Evolutionary conservation across 2,797 vertebrate genomes (phyloP).

Genomic region (Hemibagrus guttatus): DNA sequence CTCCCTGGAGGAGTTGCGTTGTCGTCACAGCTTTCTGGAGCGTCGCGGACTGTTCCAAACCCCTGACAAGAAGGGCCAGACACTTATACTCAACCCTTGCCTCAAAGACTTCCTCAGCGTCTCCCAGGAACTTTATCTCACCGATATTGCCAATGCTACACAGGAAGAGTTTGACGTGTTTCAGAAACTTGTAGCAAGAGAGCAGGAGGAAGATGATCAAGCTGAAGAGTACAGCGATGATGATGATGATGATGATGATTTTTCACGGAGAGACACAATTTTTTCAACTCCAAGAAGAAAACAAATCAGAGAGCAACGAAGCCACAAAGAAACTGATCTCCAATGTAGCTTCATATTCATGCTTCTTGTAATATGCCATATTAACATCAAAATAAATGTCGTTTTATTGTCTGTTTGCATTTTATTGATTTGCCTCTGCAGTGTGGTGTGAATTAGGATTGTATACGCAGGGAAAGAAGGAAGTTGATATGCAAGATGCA

Average conservation of each 20-base stretch:
- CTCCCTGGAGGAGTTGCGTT: slow-evolving; percentile 77
- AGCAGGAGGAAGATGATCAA: slow-evolving; percentile 67
- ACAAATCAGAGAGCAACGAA: not conserved
- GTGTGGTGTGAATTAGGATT: not conserved
- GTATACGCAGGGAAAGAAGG: not conserved
- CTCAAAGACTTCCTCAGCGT: slow-evolving; percentile 77
- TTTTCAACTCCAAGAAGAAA: slow-evolving; percentile 56
- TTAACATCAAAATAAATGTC: not conserved
- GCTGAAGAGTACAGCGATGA: slow-evolving; percentile 53
- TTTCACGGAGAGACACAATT: slow-evolving; percentile 45
- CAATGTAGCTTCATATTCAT: not conserved
- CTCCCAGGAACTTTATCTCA: slow-evolving; percentile 76
- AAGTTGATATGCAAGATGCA: not conserved
- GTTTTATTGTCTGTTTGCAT: not conserved
- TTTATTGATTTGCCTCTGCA: not conserved
- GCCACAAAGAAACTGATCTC: slow-evolving; percentile 13
- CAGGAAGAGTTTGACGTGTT: slow-evolving; percentile 86
- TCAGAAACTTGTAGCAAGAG: slow-evolving; percentile 80
- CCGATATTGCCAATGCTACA: slow-evolving; percentile 73
- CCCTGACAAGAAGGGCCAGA: slow-evolving; percentile 89
- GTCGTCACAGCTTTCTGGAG: slow-evolving; percentile 87
- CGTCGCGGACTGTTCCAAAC: slow-evolving; percentile 87
- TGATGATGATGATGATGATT: slow-evolving; percentile 39
- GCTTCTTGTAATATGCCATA: not conserved
- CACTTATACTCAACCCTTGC: slow-evolving; percentile 77